Base-by-base conservation (phyloP, 2,888 invertebrate genomes). In the Polydesmus complanatus region DNA sequence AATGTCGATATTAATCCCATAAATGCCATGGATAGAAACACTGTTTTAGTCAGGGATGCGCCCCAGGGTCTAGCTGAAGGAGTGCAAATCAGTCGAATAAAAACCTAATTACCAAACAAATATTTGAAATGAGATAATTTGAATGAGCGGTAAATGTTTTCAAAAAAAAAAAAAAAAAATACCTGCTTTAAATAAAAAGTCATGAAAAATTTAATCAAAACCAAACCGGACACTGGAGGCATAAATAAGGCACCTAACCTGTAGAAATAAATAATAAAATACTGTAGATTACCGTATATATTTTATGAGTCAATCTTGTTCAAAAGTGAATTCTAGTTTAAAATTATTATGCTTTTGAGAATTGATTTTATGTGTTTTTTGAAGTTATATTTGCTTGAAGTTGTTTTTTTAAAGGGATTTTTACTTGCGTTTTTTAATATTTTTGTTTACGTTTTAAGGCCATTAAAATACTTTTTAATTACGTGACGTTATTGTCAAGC, bases 21-120 rank as follows among this genome's bases (percentile, higher is more conserved):
- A 58, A 73, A 71, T 3, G 72, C 67, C 63, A 71, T 69, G 2
- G 65, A 68, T 27, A 73, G 78, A 66, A 87, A 83, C 60, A 86
- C 79, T 0, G 88, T 88, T 69, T 87, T 83, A 0, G 85, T 84
- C 70, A 86, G 84, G 18, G 87, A 81, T 1, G 86, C 85, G 59
- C 80, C 73, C 83, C 84, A 84, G 0, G 81, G 76, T 65, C 78
- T 79, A 3, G 77, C 78, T 1, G 86, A 83, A 0, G 86, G 85
- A 68, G 80, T 80, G 69, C 86, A 86, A 64, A 83, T 81, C 62
- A 79, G 73, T 60, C 83, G 67, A 0, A 83, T 79, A 61, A 80
- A 79, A 62, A 76, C 73, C 68, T 37, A 37, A 8, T 37, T 5
- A 37, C n/a, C n/a, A n/a, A n/a, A n/a, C n/a, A n/a, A n/a, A n/a